phyloP scores from a whole-genome alignment of 2,888 invertebrate genomes.

The Myopa testacea region DNA sequence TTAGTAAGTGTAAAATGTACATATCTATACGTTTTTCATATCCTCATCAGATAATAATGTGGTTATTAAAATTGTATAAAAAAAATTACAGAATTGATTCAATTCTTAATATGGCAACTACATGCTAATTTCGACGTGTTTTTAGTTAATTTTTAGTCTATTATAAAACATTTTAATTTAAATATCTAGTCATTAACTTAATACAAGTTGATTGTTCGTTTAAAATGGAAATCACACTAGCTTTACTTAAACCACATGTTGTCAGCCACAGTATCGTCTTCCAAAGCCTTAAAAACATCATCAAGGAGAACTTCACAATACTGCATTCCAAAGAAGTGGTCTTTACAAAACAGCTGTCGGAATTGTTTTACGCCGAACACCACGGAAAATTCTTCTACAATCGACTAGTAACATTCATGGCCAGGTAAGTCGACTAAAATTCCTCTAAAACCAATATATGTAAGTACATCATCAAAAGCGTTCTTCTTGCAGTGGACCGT shows the following conservation, averaged over 20 bases:
- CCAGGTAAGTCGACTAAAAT: conserved; percentile 72
- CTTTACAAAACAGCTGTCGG: conserved; percentile 75
- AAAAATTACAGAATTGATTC: background rate
- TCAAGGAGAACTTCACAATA: conserved; percentile 79
- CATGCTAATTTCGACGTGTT: no score
- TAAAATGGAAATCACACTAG: conserved; percentile 79
- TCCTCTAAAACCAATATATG: background rate
- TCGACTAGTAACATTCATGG: conserved; percentile 84
- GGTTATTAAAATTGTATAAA: no score
- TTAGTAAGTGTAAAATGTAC: no score
- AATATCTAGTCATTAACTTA: background rate
- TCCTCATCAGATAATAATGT: no score
- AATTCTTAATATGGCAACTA: background rate
- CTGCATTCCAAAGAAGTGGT: conserved; percentile 76
- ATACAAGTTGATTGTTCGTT: background rate
- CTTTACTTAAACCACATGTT: conserved; percentile 88
- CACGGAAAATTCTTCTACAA: conserved; percentile 85
- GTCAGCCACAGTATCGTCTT: conserved; percentile 81
- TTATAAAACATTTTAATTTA: background rate
- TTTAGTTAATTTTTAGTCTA: background rate
- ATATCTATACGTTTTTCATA: no score
- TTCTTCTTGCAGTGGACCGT: conserved; percentile 77
- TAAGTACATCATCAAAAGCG: background rate
- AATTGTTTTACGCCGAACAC: conserved; percentile 86
- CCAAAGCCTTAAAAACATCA: conserved; percentile 76